phyloP scores from a whole-genome alignment of 2,797 vertebrate genomes.

The Poecilia wingei region DNA sequence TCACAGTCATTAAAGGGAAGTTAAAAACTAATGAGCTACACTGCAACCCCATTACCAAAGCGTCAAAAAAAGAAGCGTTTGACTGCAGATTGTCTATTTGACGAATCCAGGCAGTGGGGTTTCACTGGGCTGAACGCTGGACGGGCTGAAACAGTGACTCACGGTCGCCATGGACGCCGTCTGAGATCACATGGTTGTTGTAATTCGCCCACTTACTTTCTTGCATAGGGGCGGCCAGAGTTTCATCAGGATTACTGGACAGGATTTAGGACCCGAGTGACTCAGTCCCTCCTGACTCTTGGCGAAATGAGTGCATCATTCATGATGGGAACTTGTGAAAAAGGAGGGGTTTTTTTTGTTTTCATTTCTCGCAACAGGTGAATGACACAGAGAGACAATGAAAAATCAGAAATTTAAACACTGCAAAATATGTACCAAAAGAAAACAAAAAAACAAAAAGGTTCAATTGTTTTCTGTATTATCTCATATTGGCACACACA shows the following conservation, averaged over 20 bases:
- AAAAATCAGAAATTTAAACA: background rate
- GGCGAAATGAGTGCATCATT: conserved; percentile 15
- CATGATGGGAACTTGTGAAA: conserved; percentile 10
- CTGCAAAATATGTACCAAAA: background rate
- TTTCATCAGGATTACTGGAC: conserved; percentile 60
- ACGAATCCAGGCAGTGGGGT: background rate
- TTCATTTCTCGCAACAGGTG: background rate
- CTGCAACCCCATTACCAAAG: background rate
- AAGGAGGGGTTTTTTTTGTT: background rate
- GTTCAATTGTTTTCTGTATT: background rate
- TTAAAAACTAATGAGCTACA: conserved; percentile 18
- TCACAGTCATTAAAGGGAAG: conserved; percentile 10
- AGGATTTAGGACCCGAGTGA: conserved; percentile 47
- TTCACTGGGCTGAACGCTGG: conserved; percentile 13
- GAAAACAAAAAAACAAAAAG: background rate
- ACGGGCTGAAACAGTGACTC: conserved; percentile 52
- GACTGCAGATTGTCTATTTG: background rate
- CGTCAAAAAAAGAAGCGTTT: background rate
- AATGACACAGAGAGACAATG: background rate
- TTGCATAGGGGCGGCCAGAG: conserved; percentile 37
- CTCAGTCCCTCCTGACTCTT: conserved; percentile 48
- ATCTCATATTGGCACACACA: background rate
- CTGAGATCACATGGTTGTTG: conserved; percentile 29
- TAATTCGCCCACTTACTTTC: conserved; percentile 42
- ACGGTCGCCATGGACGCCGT: conserved; percentile 23